Conservation (phyloP, 2,888 invertebrate genomes). For the Lingula anatina region DNA sequence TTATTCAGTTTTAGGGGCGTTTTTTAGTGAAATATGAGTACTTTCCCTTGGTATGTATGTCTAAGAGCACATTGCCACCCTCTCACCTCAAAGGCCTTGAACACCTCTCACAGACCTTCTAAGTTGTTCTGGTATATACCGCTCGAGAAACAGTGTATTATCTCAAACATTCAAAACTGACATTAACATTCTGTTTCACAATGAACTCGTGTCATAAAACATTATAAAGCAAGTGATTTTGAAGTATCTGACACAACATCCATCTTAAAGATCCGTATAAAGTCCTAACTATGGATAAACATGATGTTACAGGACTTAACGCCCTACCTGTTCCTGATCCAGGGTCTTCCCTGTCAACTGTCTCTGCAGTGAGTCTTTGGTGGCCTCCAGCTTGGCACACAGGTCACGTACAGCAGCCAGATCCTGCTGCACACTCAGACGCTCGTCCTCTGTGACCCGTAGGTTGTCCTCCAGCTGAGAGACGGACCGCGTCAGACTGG, state of each 20-base stretch:
- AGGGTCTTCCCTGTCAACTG: conserved; percentile 42
- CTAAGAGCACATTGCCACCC: no score
- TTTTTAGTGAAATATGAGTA: no score
- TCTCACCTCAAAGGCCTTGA: no score
- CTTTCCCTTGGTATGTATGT: no score
- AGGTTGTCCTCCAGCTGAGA: conserved; percentile 43
- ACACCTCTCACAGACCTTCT: no score
- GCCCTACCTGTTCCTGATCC: conserved; percentile 48
- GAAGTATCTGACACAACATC: neutral
- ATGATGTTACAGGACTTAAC: neutral
- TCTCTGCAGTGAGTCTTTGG: conserved; percentile 46
- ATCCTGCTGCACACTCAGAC: conserved; percentile 43
- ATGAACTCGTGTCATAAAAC: neutral
- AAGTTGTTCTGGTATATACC: no score
- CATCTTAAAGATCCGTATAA: neutral
- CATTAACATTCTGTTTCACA: neutral
- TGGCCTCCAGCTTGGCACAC: conserved; percentile 45
- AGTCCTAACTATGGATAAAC: neutral
- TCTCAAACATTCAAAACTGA: no score
- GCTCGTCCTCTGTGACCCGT: conserved; percentile 40
- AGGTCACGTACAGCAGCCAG: conserved; percentile 47
- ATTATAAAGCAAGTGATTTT: neutral
- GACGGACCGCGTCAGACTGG: conserved; percentile 41
- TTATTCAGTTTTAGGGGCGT: no score
- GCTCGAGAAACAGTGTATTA: no score